These are phyloP conservation scores for Phenganax subtilis DNA, from an alignment of 92 coral and sea anemone species.

Conservation along the genomic window DNA sequence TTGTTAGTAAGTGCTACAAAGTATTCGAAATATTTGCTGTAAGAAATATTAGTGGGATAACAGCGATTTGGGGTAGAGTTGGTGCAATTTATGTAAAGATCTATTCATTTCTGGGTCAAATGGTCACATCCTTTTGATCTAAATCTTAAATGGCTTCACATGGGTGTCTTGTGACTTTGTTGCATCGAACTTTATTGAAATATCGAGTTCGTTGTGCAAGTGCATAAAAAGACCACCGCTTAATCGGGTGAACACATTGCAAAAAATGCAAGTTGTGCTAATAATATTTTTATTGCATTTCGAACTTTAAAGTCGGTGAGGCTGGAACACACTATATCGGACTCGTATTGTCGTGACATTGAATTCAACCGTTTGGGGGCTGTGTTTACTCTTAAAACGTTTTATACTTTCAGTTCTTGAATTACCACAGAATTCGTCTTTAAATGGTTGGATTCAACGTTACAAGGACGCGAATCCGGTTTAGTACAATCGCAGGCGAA, in stretches of 20 bases:
- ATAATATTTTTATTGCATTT: no score
- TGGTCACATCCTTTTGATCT: neutral
- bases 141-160: neutral
- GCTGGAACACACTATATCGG: no score
- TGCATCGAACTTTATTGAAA: neutral
- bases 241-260: neutral
- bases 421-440: no score
- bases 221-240: neutral
- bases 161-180: constrained; percentile 5
- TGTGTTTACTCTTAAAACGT: no score
- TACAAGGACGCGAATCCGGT: no score
- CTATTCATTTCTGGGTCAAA: neutral
- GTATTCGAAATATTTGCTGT: neutral
- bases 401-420: no score
- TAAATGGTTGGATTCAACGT: no score
- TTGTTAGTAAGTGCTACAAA: neutral
- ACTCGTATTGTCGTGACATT: no score
- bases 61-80: neutral
- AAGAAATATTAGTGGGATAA: neutral
- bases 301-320: neutral
- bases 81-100: neutral
- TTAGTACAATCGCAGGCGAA: no score
- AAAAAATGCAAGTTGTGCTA: no score
- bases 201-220: neutral
- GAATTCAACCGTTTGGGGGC: no score